Evolutionary conservation across 2,888 invertebrate genomes (phyloP).

Genomic region (Thymelicus lineola): DNA sequence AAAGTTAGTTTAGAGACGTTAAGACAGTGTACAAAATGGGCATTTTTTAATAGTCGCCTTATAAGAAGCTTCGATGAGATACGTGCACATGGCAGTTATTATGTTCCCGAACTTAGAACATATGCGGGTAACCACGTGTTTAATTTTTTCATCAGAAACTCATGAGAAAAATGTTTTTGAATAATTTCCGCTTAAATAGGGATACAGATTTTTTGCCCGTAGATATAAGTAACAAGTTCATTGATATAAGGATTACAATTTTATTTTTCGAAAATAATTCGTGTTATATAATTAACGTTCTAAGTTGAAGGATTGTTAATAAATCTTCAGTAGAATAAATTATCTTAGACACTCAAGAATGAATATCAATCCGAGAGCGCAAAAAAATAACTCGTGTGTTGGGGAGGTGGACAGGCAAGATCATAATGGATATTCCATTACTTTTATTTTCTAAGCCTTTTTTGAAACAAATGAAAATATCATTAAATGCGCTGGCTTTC

Average conservation of each 20-base stretch:
- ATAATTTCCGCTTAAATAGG: conserved; percentile 17
- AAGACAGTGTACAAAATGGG: conserved; percentile 10
- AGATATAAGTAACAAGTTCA: no score
- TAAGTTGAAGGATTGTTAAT: conserved; percentile 8
- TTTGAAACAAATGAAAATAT: not conserved
- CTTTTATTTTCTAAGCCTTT: conserved; percentile 8
- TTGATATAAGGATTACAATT: not conserved
- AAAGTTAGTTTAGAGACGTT: conserved; percentile 48
- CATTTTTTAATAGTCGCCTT: conserved; percentile 26
- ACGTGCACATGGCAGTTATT: conserved; percentile 60
- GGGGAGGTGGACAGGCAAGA: conserved; percentile 4
- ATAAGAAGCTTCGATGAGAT: conserved; percentile 44
- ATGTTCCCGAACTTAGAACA: conserved; percentile 56
- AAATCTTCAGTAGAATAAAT: conserved; percentile 14
- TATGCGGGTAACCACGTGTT: conserved; percentile 78
- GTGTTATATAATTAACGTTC: not conserved
- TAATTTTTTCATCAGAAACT: conserved; percentile 54
- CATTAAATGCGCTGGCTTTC: not conserved
- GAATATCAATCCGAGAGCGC: conserved; percentile 3
- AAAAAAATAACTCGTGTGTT: conserved; percentile 14
- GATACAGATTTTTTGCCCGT: not conserved
- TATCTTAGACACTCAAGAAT: conserved; percentile 5
- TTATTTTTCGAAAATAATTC: not conserved
- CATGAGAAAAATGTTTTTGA: conserved; percentile 56
- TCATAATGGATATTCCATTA: conserved; percentile 7